These are phyloP conservation scores for Drosophila aldrichi DNA, from an alignment of 2,888 invertebrate species.

Conservation along the genomic window DNA sequence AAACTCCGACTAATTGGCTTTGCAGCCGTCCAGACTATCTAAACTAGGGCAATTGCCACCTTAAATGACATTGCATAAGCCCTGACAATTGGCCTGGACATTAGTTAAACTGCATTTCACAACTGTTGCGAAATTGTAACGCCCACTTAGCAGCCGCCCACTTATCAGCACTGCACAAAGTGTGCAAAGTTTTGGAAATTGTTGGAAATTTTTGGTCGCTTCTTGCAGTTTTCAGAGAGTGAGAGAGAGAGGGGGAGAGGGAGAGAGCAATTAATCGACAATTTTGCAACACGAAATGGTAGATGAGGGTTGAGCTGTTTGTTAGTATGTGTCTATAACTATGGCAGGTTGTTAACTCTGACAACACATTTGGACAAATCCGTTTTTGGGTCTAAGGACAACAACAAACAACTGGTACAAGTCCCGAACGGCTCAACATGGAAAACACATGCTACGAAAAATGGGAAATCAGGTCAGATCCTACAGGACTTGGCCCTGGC, in stretches of 20 bases:
- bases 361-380: constrained; percentile 73
- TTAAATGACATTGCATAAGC: constrained; percentile 1
- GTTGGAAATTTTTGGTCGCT: constrained; percentile 42
- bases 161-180: constrained; percentile 37
- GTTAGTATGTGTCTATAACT: constrained; percentile 38
- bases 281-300: constrained; percentile 47
- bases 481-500: constrained; percentile 19
- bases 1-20: background rate
- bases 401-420: constrained; percentile 61
- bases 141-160: constrained; percentile 30
- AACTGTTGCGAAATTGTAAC: constrained; percentile 64
- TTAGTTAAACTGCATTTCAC: constrained; percentile 63
- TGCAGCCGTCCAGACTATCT: background rate
- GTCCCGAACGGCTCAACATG: constrained; percentile 66
- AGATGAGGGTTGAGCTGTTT: constrained; percentile 3
- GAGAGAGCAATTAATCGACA: constrained; percentile 72
- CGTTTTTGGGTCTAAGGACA: constrained; percentile 65
- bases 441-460: constrained; percentile 82
- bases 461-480: constrained; percentile 76
- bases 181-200: constrained; percentile 58
- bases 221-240: constrained; percentile 40
- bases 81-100: constrained; percentile 47
- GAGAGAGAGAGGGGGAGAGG: no score
- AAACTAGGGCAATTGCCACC: constrained; percentile 7
- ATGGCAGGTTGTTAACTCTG: constrained; percentile 71